Conservation (phyloP, 2,113 vertebrate genomes). For the Mormyrus lacerda region DNA sequence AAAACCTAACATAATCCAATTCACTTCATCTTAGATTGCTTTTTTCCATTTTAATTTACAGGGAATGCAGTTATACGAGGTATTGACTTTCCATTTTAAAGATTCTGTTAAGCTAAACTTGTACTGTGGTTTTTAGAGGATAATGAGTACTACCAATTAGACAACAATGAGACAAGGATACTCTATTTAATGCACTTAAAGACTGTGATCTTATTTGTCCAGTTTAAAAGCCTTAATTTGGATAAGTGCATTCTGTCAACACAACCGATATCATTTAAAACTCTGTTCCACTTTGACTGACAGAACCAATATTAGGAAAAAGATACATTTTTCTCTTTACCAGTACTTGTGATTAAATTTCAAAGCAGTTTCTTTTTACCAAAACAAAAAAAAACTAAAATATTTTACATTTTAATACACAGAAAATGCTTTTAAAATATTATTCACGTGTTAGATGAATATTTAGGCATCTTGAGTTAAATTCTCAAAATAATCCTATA, state of each 20-base stretch:
- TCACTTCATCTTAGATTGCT: neutral
- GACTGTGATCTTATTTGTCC: neutral
- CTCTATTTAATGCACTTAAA: neutral
- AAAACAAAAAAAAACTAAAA: neutral
- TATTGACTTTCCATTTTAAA: neutral
- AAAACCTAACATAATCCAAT: neutral
- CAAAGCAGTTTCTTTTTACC: neutral
- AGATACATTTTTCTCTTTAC: neutral
- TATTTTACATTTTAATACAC: neutral
- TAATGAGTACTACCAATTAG: conserved; percentile 1
- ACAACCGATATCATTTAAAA: neutral
- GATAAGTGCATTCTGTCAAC: conserved; percentile 3
- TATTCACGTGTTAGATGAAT: neutral
- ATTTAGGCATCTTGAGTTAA: neutral
- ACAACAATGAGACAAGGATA: neutral
- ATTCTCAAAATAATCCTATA: neutral
- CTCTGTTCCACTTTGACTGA: neutral
- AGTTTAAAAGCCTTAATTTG: neutral
- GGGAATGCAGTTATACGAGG: neutral
- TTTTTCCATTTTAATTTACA: neutral
- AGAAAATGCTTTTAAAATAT: neutral
- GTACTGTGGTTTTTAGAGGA: neutral
- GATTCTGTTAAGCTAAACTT: neutral
- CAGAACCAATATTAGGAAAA: neutral
- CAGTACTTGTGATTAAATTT: neutral